These are phyloP conservation scores for Sisyra terminalis DNA, from an alignment of 2,888 invertebrate genomes.

Conservation along the genomic window DNA sequence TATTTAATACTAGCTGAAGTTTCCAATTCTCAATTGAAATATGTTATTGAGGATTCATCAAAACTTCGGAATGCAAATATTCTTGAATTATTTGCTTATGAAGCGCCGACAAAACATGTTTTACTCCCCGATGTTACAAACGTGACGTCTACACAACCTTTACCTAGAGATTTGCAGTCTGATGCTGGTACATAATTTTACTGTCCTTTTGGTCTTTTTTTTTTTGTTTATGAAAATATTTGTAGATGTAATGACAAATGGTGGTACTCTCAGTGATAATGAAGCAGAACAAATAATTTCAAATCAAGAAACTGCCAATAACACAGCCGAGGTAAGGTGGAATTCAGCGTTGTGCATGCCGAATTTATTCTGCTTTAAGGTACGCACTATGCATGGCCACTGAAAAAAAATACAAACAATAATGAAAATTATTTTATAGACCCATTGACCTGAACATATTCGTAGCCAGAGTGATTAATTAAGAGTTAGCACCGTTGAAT, in stretches of 20 bases:
- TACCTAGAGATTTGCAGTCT: constrained; percentile 2
- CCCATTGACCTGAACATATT: too few species aligned
- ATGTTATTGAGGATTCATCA: constrained; percentile 33
- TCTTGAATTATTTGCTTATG: constrained; percentile 48
- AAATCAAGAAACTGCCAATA: background rate
- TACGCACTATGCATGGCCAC: constrained; percentile 30
- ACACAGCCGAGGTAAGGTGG: constrained; percentile 42
- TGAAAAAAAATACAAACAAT: too few species aligned
- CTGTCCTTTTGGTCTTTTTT: background rate
- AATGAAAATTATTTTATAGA: too few species aligned
- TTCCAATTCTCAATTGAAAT: constrained; percentile 48
- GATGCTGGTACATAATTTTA: background rate
- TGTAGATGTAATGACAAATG: too few species aligned
- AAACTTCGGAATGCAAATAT: constrained; percentile 33
- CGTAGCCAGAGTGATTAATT: too few species aligned
- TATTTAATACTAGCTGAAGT: constrained; percentile 58
- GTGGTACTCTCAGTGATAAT: too few species aligned
- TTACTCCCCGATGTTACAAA: constrained; percentile 16
- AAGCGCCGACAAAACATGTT: constrained; percentile 33
- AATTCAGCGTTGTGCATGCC: constrained; percentile 71
- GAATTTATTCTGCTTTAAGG: constrained; percentile 75
- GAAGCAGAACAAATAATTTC: too few species aligned
- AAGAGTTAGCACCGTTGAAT: too few species aligned
- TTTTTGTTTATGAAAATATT: too few species aligned
- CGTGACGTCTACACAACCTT: constrained; percentile 3